A percentile compares a stretch with the other conserved stretches of the same genome.
Evolutionary conservation across 2,888 invertebrate species (phyloP).

Genomic region (Lycia hirtaria): DNA sequence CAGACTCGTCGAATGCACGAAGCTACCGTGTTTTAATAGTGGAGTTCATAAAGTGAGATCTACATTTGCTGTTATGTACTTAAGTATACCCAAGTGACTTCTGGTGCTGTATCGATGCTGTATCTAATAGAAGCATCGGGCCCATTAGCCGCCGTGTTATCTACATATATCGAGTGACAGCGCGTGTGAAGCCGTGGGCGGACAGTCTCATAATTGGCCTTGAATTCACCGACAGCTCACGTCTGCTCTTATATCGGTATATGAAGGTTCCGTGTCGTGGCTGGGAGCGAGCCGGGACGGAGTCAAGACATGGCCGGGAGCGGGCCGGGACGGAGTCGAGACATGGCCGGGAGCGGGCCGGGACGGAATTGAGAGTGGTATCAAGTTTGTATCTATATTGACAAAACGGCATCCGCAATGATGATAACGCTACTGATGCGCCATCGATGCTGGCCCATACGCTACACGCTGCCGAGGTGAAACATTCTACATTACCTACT

Average conservation of each 20-base stretch:
- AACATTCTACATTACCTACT: too few relatives aligned
- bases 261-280: too few relatives aligned
- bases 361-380: too few relatives aligned
- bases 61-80: neutral
- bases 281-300: neutral
- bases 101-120: neutral
- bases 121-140: neutral
- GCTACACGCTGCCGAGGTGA: too few relatives aligned
- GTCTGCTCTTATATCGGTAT: conserved; percentile 6
- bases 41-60: neutral
- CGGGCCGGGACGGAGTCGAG: neutral
- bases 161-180: neutral
- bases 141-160: neutral
- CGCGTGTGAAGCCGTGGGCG: conserved; percentile 9
- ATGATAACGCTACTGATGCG: too few relatives aligned
- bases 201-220: conserved; percentile 11
- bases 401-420: too few relatives aligned
- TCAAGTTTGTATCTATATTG: too few relatives aligned
- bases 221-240: conserved; percentile 4
- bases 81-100: too few relatives aligned
- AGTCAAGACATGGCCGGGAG: neutral
- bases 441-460: too few relatives aligned
- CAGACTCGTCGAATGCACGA: too few relatives aligned
- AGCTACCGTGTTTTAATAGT: conserved; percentile 8
- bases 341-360: too few relatives aligned